Evolutionary conservation across 2,888 invertebrate species (phyloP), one percentile per base, ranked within the genome.

Genomic region (Lasioglossum oenotherae): DNA sequence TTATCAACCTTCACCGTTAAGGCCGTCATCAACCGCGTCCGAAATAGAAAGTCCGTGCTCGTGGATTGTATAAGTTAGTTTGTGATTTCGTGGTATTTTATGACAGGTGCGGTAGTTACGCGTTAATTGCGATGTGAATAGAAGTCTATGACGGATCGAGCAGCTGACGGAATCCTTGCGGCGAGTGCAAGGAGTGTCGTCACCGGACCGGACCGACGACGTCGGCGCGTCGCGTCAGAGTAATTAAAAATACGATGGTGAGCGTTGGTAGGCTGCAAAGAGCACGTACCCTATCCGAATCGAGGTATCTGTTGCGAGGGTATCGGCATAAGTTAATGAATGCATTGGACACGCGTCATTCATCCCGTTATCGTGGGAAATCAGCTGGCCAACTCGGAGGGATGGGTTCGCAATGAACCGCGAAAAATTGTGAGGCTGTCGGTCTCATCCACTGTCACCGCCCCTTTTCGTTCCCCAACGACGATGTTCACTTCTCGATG

Each of bases 281-380:
- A 27, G 60, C 27, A 64, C 6, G 31, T 16, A 64, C 31, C 60
- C 27, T n/a, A 16, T 64, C 27, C 31, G 60, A 64, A 31, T 64
- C 14, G 60, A 64, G 2, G 4, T 6, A 27, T 31, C 27, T 14
- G 60, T 6, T 0, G 31, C 60, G 60, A 16, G 60, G n/a, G 27
- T 64, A 64, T 64, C 6, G 14, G 14, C 27, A 31, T 12, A 64
- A 31, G 31, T 27, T 31, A 64, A 64, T 64, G 60, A 64, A 64
- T 64, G 60, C 60, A 6, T 64, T 31, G 67, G 31, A 31, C 67
- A 19, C 35, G 67, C 67, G 67, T 67, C 67, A 67, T 67, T 35
- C 31, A 64, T 64, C 4, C 27, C 60, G 27, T 27, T 27, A 31
- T 64, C 60, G 60, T 4, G 4, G 14, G 16, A 31, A 0, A 31